Base-by-base conservation (phyloP, 2,888 invertebrate species). In the Neoitamus cyanurus region DNA sequence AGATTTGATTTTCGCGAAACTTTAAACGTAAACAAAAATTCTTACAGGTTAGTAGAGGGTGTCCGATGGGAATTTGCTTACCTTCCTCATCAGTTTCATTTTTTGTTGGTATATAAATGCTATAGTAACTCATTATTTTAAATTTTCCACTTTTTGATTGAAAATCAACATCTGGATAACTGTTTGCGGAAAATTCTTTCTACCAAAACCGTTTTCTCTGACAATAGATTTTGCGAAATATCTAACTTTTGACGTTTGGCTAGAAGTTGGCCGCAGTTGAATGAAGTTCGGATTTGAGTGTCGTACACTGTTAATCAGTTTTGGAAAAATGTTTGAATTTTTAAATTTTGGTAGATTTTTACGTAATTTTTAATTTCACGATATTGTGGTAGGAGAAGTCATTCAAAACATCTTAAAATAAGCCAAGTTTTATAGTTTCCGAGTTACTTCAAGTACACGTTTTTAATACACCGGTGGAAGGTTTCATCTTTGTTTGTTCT, bases 31-130 rank as follows among this genome's bases (percentile, higher is more conserved):
- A 84, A 84, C 84, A 84, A 84, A 84, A 42, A 58, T 28, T 3
- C 46, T 34, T 20, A n/a, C 20, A 80, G 82, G 84, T 82, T 84
- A 84, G 72, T 58, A 69, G 78, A 13, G 58, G 34, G 37, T 70
- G 7, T 70, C 1, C n/a, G 1, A 11, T 30, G 5, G 1, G 5
- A n/a, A 30, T 70, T 72, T 3, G 9, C 85, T 82, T 31, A 85
- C 85, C 85, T 9, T 78, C 36, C 37, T 0, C 42, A 28, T 83
- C 83, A 28, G 11, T 36, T 31, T 84, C 84, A 34, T 31, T 70
- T 84, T 85, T 84, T n/a, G 85, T 68, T 48, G 85, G 85, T 25
- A 83, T 75, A 72, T 83, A 83, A 30, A 85, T 84, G 30, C 85
- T 80, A 31, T 83, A 85, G 42, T 83, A 85, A 46, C 77, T 84